Percentiles rank a stretch among this genome's conserved stretches.
Evolutionary conservation across 2,888 invertebrate genomes (phyloP).

Genomic region (Pyrochroa serraticornis): DNA sequence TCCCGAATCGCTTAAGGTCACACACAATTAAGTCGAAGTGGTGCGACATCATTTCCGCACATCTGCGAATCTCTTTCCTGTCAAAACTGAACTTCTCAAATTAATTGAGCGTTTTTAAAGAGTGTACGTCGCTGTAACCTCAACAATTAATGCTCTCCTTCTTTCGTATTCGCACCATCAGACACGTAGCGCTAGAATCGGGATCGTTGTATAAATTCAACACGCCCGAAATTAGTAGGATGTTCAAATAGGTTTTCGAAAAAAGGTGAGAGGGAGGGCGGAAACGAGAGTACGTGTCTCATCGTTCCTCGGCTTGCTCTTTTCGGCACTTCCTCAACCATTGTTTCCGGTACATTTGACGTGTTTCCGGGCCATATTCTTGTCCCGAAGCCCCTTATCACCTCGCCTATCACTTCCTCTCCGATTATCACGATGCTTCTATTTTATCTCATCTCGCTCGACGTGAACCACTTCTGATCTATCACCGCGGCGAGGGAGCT

Average conservation of each 20-base stretch:
- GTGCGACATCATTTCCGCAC: no score
- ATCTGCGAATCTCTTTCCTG: no score
- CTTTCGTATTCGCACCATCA: no score
- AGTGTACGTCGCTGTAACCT: no score
- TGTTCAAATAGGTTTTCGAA: constrained; percentile 1
- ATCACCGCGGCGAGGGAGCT: not conserved
- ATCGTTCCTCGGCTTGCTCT: constrained; percentile 22
- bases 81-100: no score
- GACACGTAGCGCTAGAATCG: no score
- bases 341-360: constrained; percentile 58
- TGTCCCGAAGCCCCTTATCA: constrained; percentile 52
- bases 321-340: constrained; percentile 54
- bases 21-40: no score
- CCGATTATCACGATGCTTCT: constrained; percentile 52
- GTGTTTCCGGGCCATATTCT: constrained; percentile 57
- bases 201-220: no score
- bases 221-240: no score
- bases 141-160: no score
- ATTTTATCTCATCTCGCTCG: constrained; percentile 42
- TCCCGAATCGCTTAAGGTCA: no score
- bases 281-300: constrained; percentile 6
- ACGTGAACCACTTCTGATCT: constrained; percentile 15
- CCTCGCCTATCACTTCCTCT: constrained; percentile 53
- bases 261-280: not conserved
- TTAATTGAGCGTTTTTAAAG: no score